Conservation (phyloP, 2,888 invertebrate genomes). For the Chrysina gloriosa region DNA sequence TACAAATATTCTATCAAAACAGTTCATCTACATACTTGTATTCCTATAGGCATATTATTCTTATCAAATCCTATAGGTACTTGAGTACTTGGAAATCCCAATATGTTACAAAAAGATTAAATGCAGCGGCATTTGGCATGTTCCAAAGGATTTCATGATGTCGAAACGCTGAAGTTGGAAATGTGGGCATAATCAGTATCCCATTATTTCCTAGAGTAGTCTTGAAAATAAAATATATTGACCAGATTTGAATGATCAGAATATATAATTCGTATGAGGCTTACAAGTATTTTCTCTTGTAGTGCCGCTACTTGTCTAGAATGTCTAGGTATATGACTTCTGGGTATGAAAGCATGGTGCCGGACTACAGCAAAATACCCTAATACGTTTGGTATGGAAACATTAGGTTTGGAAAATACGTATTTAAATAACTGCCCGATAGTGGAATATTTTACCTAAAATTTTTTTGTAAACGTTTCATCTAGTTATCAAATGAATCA, state of each 20-base stretch:
- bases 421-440: constrained; percentile 58
- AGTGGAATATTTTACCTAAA: constrained; percentile 56
- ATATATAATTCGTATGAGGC: constrained; percentile 24
- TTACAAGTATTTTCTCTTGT: constrained; percentile 63
- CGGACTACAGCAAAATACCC: constrained; percentile 15
- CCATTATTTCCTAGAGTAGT: constrained; percentile 63
- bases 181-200: constrained; percentile 79
- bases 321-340: constrained; percentile 34
- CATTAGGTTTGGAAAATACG: constrained; percentile 60
- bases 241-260: not conserved
- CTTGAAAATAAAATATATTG: constrained; percentile 8
- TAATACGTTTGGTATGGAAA: constrained; percentile 57
- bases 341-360: constrained; percentile 42
- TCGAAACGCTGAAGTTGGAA: constrained; percentile 72
- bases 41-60: constrained; percentile 77
- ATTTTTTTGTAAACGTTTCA: constrained; percentile 38
- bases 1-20: not conserved
- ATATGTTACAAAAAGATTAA: constrained; percentile 76
- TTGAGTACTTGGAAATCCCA: constrained; percentile 81
- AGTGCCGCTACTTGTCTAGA: constrained; percentile 29
- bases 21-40: constrained; percentile 71
- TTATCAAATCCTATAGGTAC: constrained; percentile 76
- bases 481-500: not conserved
- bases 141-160: constrained; percentile 60
- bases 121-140: constrained; percentile 57